These are phyloP conservation scores for Toxotes chatareus DNA, from an alignment of 2,113 vertebrate species.

Conservation along the genomic window DNA sequence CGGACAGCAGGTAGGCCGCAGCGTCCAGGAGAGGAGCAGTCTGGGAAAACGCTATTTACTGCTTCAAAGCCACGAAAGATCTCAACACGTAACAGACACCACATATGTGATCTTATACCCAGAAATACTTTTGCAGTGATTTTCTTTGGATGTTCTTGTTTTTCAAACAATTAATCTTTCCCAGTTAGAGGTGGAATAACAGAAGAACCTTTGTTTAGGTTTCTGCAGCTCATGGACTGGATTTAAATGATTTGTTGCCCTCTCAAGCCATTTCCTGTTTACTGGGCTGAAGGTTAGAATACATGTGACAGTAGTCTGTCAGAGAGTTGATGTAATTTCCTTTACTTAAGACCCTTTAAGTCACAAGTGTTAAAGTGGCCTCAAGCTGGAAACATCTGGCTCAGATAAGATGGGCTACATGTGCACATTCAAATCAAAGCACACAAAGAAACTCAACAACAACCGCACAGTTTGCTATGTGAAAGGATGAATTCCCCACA, in stretches of 20 bases:
- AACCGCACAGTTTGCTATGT: neutral
- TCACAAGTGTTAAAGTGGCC: constrained; percentile 7
- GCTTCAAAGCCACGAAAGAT: constrained; percentile 16
- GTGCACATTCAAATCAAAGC: constrained; percentile 5
- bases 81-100: constrained; percentile 1
- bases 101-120: neutral
- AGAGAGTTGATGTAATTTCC: constrained; percentile 67
- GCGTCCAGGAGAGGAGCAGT: constrained; percentile 31
- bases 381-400: constrained; percentile 63
- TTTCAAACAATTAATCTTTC: neutral
- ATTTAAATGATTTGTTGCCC: constrained; percentile 57
- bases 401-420: constrained; percentile 35
- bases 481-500: neutral
- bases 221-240: constrained; percentile 32
- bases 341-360: constrained; percentile 56
- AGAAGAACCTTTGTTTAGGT: constrained; percentile 13
- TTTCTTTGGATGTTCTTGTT: constrained; percentile 7
- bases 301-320: constrained; percentile 61
- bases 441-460: constrained; percentile 9
- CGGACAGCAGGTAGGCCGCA: constrained; percentile 41
- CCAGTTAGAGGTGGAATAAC: neutral
- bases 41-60: constrained; percentile 35
- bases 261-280: constrained; percentile 70
- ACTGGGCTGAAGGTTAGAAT: constrained; percentile 41
- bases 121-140: constrained; percentile 6